These are phyloP conservation scores for Stenotaenia linearis DNA, from an alignment of 2,888 invertebrate species.

Conservation along the genomic window DNA sequence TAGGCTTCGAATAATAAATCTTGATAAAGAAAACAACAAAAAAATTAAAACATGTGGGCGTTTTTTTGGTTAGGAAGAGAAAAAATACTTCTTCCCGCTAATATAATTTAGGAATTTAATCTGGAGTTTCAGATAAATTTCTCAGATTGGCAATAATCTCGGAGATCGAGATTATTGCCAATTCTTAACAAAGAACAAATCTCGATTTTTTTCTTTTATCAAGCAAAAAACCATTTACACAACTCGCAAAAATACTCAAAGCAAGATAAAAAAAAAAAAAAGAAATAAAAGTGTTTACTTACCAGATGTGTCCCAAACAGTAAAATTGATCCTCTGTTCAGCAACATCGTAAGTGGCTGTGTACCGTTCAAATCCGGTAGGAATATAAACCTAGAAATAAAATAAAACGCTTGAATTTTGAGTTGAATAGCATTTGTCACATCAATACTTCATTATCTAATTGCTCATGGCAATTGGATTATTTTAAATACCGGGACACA, in stretches of 20 bases:
- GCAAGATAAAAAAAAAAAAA: background rate
- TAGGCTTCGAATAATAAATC: background rate
- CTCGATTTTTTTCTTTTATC: background rate
- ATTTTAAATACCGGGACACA: background rate
- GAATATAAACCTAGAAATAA: conserved; percentile 54
- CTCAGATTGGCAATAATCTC: too few species aligned
- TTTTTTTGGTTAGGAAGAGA: background rate
- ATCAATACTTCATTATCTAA: background rate
- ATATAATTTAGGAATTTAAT: background rate
- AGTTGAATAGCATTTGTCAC: background rate
- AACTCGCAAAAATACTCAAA: background rate
- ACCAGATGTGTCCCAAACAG: conserved; percentile 62
- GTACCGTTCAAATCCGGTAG: conserved; percentile 60
- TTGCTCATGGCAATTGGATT: background rate
- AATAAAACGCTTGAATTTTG: background rate
- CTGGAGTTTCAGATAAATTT: background rate
- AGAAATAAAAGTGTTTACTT: conserved; percentile 39
- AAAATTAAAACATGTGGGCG: background rate
- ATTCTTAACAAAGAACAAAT: too few species aligned
- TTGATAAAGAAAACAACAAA: background rate
- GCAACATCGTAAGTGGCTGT: conserved; percentile 56
- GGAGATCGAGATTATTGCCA: too few species aligned
- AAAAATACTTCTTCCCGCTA: background rate
- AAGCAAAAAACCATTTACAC: too few species aligned
- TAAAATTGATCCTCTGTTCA: conserved; percentile 57